Evolutionary conservation across 2,888 invertebrate genomes (phyloP), one percentile per base, ranked within the genome.

Genomic region (Lepidochrysops patricia): DNA sequence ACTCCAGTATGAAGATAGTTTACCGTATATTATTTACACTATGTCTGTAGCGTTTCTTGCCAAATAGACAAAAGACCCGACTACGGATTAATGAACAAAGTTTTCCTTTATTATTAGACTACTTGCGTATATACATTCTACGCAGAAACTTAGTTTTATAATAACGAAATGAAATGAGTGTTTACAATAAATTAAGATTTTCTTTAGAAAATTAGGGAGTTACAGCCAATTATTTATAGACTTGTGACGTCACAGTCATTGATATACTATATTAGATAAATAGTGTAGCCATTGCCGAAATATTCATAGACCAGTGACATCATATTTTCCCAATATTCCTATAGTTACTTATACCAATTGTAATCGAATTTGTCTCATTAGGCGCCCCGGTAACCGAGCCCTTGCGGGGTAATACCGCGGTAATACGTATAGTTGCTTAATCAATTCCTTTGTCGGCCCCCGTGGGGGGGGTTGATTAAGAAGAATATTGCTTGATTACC

Each of bases 401-500:
- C 86, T 87, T 85, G 79, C 81, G 79, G 84, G 88, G 87, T 89
- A 88, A 89, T 88, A 87, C 81, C 66, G 70, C 78, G 76, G 86
- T 88, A 88, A 88, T 89, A 88, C 81, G 80, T 82, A 83, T 86
- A 87, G 87, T 88, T 88, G 86, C 84, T 87, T 88, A 89, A 88
- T 89, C 88, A 89, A 88, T 89, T 88, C 88, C 82, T 85, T 89
- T 89, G 88, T 87, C 85, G 86, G 84, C 84, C 80, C 76, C 68
- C 68, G 70, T 80, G 85, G 88, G 87, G 80, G 85, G 86, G 88
- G 86, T 82, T 89, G 89, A 89, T 89, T 88, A 88, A 83, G 85
- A 87, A 84, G 87, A 86, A 86, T 89, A 89, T 89, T 89, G 82
- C 86, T 87, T 89, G 88, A 88, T 89, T 89, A 88, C 83, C 74